A percentile compares a stretch with the other conserved stretches of the same genome.
Conservation (phyloP, 2,113 vertebrate genomes). For the Notarius quadriscutis region DNA sequence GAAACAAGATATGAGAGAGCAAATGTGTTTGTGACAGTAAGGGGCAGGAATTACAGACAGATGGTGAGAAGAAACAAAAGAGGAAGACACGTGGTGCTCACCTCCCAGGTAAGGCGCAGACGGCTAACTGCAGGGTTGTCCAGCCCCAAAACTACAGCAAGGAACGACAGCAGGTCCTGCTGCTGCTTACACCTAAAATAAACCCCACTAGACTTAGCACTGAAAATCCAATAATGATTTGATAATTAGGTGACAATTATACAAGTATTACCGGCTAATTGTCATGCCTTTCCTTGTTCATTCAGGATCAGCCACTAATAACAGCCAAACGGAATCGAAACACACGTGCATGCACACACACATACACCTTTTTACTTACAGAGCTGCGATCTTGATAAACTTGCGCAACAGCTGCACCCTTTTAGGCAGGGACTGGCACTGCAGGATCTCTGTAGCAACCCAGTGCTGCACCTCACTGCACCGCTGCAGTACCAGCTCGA, state of each 20-base stretch:
- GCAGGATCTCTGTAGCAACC: slow-evolving; percentile 94
- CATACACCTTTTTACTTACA: slow-evolving; percentile 75
- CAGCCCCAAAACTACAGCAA: slow-evolving; percentile 88
- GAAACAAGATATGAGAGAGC: slow-evolving; percentile 4
- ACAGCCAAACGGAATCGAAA: neutral
- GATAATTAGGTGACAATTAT: slow-evolving; percentile 10
- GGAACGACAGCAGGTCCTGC: slow-evolving; percentile 95
- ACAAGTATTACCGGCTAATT: neutral
- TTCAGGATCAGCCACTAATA: neutral
- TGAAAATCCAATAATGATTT: neutral
- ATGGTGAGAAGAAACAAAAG: neutral
- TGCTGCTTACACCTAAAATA: slow-evolving; percentile 90
- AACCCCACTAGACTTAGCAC: slow-evolving; percentile 25
- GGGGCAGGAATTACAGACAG: neutral
- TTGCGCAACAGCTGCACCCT: slow-evolving; percentile 92
- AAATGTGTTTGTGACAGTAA: neutral
- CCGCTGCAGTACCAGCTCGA: slow-evolving; percentile 94
- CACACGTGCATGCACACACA: slow-evolving; percentile 2
- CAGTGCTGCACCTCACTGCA: slow-evolving; percentile 97
- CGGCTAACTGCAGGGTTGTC: slow-evolving; percentile 90
- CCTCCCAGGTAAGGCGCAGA: slow-evolving; percentile 95
- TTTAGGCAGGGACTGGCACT: slow-evolving; percentile 89
- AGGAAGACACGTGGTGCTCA: slow-evolving; percentile 54
- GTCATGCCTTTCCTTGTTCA: neutral
- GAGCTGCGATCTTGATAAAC: slow-evolving; percentile 94